Base-by-base conservation (phyloP, 2,797 vertebrate genomes). In the Ambastaia sidthimunki region DNA sequence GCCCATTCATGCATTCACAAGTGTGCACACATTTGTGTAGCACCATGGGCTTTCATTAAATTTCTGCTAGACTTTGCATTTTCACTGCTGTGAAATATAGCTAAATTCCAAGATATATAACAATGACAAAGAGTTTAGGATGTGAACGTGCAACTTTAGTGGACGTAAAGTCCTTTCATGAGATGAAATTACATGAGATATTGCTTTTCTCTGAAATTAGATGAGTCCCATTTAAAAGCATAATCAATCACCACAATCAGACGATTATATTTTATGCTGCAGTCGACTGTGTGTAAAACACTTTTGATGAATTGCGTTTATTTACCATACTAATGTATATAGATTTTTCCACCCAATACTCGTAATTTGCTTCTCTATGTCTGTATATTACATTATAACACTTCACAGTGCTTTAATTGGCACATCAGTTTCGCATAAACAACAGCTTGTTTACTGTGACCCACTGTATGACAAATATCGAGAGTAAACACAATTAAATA, bases 131-230 rank as follows among this genome's bases (percentile, higher is more conserved):
- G 9, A 62, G 21, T 71, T 73, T 44, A 63, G 34, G 13, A 25
- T 70, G 63, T 31, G 21, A 60, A 44, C 59, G 74, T 18, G 54
- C 37, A 25, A 41, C 31, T 69, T 77, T 31, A 59, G 65, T 18
- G 21, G 69, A 73, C 52, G 21, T 41, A 10, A 72, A 44, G 16
- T 73, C 25, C 15, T 28, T 9, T 28, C 19, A 65, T 52, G 19
- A 28, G 21, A 80, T 80, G n/a, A 74, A 59, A 74, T 74, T 19
- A 37, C 50, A 44, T 7, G 16, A 55, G 71, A 66, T 63, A 67
- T 79, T 74, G 31, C 71, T 68, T 67, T 78, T 69, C 55, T 50
- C 9, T 78, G 31, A 78, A 70, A 60, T 60, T 21, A 78, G 25
- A 71, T 62, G 67, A 37, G 67, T 70, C 25, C 31, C 12, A 70